Percentiles rank a stretch among this genome's conserved stretches.
phyloP scores from a whole-genome alignment of 2,797 vertebrate species.

The Tamandua tetradactyla region DNA sequence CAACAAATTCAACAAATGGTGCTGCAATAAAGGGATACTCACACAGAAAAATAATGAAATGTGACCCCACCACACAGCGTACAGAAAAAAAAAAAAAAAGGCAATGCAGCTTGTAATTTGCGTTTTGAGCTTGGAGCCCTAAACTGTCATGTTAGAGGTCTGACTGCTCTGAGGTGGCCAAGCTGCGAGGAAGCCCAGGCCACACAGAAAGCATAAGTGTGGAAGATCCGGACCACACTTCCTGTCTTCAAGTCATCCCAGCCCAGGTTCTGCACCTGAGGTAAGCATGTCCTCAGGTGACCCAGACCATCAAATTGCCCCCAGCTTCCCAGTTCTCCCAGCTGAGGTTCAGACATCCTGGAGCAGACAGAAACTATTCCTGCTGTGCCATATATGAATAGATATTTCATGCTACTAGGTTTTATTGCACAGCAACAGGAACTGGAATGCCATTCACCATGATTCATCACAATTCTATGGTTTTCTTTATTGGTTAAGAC shows the following conservation, averaged over 20 bases:
- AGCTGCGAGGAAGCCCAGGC: neutral
- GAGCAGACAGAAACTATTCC: neutral
- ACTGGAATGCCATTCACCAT: neutral
- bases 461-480: neutral
- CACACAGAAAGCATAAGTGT: neutral
- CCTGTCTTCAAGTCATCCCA: neutral
- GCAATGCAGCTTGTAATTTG: too few species aligned
- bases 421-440: neutral
- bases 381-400: neutral
- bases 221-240: neutral
- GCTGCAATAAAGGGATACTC: too few species aligned
- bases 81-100: too few species aligned
- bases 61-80: too few species aligned
- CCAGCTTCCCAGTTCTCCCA: neutral
- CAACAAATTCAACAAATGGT: too few species aligned
- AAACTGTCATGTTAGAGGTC: too few species aligned
- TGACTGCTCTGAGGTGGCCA: neutral
- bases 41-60: too few species aligned
- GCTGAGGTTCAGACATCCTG: neutral
- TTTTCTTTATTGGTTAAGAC: conserved; percentile 30
- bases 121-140: too few species aligned
- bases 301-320: neutral
- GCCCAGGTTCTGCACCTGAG: neutral
- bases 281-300: neutral
- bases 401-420: neutral